A percentile compares a stretch with the other conserved stretches of the same genome.
Conservation (phyloP, 2,113 vertebrate species). For the Hylia prasina region DNA sequence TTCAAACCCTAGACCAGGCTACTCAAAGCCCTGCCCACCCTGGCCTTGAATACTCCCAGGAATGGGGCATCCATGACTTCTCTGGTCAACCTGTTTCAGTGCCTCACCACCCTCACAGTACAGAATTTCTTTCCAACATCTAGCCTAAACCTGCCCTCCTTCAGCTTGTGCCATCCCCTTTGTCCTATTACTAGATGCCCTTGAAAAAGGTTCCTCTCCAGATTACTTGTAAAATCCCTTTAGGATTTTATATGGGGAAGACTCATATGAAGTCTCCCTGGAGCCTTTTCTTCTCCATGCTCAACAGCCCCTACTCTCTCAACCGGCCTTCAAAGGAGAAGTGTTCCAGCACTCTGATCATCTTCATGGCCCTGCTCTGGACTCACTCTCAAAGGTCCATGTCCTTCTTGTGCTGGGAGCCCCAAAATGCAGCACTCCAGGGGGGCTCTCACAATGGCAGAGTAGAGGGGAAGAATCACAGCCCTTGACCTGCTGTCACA, state of each 20-base stretch:
- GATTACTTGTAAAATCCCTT: background rate
- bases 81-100: background rate
- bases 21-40: background rate
- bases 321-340: background rate
- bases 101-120: background rate
- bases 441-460: background rate
- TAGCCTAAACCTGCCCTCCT: background rate
- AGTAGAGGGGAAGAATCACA: too few relatives aligned
- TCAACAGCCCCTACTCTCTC: background rate
- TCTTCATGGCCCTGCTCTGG: background rate
- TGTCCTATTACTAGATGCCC: background rate
- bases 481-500: background rate
- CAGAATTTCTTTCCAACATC: background rate
- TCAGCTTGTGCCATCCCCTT: background rate
- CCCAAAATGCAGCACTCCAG: fast-evolving
- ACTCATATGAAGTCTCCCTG: background rate
- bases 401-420: background rate
- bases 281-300: background rate
- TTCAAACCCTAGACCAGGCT: background rate
- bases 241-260: background rate
- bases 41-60: background rate
- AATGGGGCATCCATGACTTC: too few relatives aligned
- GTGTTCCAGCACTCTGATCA: background rate
- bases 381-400: too few relatives aligned
- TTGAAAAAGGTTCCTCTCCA: background rate